These are phyloP conservation scores for Pegea sp. DNA, from an alignment of 23 tunicate genomes.

Conservation along the genomic window DNA sequence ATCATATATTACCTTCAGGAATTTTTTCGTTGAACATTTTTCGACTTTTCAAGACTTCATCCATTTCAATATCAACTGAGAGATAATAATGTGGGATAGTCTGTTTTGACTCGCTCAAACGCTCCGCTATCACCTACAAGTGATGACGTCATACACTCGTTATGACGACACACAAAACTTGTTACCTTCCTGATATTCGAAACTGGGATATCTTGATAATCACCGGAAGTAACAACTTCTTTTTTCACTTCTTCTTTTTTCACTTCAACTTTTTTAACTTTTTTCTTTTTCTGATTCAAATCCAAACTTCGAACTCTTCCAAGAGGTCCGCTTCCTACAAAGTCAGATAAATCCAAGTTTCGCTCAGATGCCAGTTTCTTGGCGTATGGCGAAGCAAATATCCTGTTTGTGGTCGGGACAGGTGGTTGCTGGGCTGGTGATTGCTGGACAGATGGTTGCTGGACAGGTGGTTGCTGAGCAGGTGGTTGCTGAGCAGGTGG, in stretches of 20 bases:
- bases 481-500: slow-evolving; percentile 8
- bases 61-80: slow-evolving; percentile 72
- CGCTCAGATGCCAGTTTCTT: slow-evolving; percentile 61
- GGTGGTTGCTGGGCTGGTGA: slow-evolving; percentile 10
- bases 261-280: no score
- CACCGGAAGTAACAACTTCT: slow-evolving; percentile 12
- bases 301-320: slow-evolving; percentile 71
- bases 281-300: slow-evolving; percentile 22
- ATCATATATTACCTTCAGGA: background rate
- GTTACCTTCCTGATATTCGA: slow-evolving; percentile 49
- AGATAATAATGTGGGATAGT: slow-evolving; percentile 90
- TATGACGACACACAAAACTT: no score
- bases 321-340: slow-evolving; percentile 55
- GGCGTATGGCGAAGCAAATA: slow-evolving; percentile 79
- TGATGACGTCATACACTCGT: background rate
- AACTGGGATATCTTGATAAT: slow-evolving; percentile 40
- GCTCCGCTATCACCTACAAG: slow-evolving; percentile 59
- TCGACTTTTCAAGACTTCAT: slow-evolving; percentile 22
- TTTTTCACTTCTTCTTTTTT: no score
- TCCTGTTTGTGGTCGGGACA: slow-evolving; percentile 9
- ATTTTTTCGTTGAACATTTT: slow-evolving; percentile 34
- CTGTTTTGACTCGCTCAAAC: slow-evolving; percentile 77
- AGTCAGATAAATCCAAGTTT: slow-evolving; percentile 5
- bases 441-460: slow-evolving; percentile 4
- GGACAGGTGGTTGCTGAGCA: background rate